A percentile compares a stretch with the other conserved stretches of the same genome.
Evolutionary conservation across 2,888 invertebrate genomes (phyloP).

Genomic region (Aromia moschata): DNA sequence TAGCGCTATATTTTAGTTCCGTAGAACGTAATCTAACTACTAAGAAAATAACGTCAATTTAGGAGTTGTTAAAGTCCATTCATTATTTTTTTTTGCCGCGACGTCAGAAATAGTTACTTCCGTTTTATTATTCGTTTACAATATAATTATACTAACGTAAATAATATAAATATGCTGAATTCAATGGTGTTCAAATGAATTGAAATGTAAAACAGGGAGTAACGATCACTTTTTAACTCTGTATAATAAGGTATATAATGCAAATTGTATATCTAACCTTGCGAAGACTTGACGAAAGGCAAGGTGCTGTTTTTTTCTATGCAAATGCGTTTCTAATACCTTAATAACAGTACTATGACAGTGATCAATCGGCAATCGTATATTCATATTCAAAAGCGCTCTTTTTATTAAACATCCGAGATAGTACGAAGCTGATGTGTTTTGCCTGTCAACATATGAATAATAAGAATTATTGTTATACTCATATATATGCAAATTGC

Average conservation of each 20-base stretch:
- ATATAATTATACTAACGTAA: too few species aligned
- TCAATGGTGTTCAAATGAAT: too few species aligned
- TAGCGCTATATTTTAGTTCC: too few species aligned
- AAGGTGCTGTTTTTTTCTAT: conserved; percentile 27
- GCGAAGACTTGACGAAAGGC: conserved; percentile 29
- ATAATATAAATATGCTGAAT: too few species aligned
- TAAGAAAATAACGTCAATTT: too few species aligned
- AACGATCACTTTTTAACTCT: background rate
- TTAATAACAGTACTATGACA: conserved; percentile 44
- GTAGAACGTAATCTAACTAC: too few species aligned
- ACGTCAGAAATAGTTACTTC: too few species aligned
- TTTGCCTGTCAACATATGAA: conserved; percentile 29
- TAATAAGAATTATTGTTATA: conserved; percentile 25
- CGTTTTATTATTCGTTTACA: too few species aligned
- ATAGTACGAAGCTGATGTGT: conserved; percentile 37
- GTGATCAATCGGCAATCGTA: conserved; percentile 48
- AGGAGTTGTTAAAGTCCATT: too few species aligned
- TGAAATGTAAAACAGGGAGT: background rate
- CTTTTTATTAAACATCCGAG: conserved; percentile 37
- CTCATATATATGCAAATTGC: conserved; percentile 23
- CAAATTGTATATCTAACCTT: conserved; percentile 25
- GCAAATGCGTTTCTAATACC: conserved; percentile 44
- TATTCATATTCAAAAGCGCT: conserved; percentile 37
- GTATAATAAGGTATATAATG: too few species aligned
- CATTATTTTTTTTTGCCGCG: too few species aligned